A percentile compares a stretch with the other conserved stretches of the same genome.
These are phyloP conservation scores for Bellardia bayeri DNA, from an alignment of 2,888 invertebrate species.

Conservation along the genomic window DNA sequence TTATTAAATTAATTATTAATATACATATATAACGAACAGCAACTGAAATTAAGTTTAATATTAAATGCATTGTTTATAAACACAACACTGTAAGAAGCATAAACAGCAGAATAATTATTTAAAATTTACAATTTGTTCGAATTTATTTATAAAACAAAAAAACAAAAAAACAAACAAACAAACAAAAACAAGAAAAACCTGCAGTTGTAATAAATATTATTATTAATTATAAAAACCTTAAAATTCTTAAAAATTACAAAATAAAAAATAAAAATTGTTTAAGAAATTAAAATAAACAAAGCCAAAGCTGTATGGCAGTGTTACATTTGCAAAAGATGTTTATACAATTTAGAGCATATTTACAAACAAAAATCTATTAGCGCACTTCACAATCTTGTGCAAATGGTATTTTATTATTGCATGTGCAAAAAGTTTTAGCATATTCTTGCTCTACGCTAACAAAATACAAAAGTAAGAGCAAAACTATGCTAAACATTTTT, in stretches of 20 bases:
- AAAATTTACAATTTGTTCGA: slow-evolving; percentile 65
- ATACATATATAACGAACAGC: not conserved
- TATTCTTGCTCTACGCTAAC: too few relatives aligned
- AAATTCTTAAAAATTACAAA: slow-evolving; percentile 19
- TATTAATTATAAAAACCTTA: slow-evolving; percentile 1
- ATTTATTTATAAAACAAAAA: slow-evolving; percentile 65
- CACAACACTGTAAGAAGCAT: not conserved
- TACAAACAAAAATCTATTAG: too few relatives aligned
- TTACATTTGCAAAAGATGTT: not conserved
- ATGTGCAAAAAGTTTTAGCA: too few relatives aligned
- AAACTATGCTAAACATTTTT: too few relatives aligned
- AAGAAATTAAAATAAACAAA: slow-evolving; percentile 4
- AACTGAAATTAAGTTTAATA: slow-evolving; percentile 11
- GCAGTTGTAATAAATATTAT: slow-evolving; percentile 9
- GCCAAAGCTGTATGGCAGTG: not conserved
- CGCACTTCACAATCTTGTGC: too few relatives aligned
- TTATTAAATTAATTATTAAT: slow-evolving; percentile 9
- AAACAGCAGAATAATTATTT: slow-evolving; percentile 37
- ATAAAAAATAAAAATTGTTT: slow-evolving; percentile 19
- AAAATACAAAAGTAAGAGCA: too few relatives aligned
- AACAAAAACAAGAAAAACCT: slow-evolving; percentile 16
- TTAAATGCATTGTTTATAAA: slow-evolving; percentile 34
- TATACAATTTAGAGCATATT: too few relatives aligned
- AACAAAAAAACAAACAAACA: slow-evolving; percentile 2
- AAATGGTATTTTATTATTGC: too few relatives aligned